Percentiles rank a stretch among this genome's conserved stretches.
Conservation (phyloP, 2,888 invertebrate genomes). For the Acrobasis consociella region DNA sequence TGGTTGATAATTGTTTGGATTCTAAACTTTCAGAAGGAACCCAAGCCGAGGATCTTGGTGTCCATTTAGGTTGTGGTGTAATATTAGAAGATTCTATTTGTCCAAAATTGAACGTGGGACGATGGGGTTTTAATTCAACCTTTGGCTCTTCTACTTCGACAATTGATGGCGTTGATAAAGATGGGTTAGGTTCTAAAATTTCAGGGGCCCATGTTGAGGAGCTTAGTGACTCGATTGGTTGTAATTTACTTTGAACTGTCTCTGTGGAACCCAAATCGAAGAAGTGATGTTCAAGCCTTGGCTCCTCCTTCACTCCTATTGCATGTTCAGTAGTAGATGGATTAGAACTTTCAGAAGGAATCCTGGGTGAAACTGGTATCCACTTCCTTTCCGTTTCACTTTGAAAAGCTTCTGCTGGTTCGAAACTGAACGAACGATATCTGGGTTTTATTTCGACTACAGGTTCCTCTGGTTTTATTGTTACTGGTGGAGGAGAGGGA, state of each 20-base stretch:
- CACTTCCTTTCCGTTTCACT: background rate
- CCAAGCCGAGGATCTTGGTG: background rate
- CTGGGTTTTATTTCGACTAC: constrained; percentile 8
- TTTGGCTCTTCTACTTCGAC: background rate
- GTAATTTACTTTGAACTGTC: no score
- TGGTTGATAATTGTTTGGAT: background rate
- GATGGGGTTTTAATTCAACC: background rate
- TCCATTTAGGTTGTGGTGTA: background rate
- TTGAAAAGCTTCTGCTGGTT: background rate
- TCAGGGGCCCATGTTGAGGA: no score
- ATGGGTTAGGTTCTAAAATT: no score
- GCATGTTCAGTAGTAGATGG: no score
- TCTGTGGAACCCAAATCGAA: no score
- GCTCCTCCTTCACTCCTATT: no score
- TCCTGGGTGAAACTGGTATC: no score
- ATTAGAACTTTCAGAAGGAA: no score
- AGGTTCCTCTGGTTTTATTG: background rate
- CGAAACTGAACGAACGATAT: background rate
- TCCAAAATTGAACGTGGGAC: background rate
- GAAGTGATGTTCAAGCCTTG: no score
- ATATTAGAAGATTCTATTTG: background rate
- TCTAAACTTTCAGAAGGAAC: background rate
- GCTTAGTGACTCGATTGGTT: no score
- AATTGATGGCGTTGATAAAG: background rate
- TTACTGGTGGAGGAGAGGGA: background rate